Base-by-base conservation (phyloP, 2,888 invertebrate genomes). In the Notodonta dromedarius region DNA sequence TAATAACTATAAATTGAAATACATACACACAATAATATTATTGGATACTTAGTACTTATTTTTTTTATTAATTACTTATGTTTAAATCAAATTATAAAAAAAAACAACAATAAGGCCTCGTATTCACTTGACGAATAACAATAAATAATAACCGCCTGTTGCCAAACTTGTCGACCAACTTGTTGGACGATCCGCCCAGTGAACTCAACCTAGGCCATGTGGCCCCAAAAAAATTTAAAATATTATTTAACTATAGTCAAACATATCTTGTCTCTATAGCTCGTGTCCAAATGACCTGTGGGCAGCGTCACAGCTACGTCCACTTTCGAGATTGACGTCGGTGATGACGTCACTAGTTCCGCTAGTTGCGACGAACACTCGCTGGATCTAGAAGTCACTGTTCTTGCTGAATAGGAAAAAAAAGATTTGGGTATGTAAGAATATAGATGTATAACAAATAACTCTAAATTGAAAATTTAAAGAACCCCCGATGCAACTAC, bases 341-440 rank as follows among this genome's bases (percentile, higher is more conserved):
- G 87, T 0, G 92, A 89, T 70, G 89, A 80, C 61, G 89, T 86
- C 72, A 90, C 83, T 9, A 91, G 74, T 62, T 91, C 91, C 0
- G 90, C 90, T 0, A 90, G 77, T 40, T 90, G 91, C 0, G 92
- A 84, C 0, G 91, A 92, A 59, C 89, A 91, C 63, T 92, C 91
- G 57, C 92, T 92, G n/a, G 93, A 93, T 24, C 89, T 84, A 62
- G 93, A 92, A 66, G 93, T 92, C 85, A 92, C 90, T 59, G 93
- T 93, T 71, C 91, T 75, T 3, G 93, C 93, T 92, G 84, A 35
- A 24, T 24, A 1, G 2, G 24, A 35, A 35, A 35, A 35, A 35
- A 35, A 35, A 35, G 35, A 24, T 24, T 0, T 35, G 35, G 35
- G 5, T 35, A 35, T 35, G 24, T 4, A 35, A 35, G 35, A 35